Base-by-base conservation (phyloP, 2,888 invertebrate genomes). In the Hoplodrina blanda region DNA sequence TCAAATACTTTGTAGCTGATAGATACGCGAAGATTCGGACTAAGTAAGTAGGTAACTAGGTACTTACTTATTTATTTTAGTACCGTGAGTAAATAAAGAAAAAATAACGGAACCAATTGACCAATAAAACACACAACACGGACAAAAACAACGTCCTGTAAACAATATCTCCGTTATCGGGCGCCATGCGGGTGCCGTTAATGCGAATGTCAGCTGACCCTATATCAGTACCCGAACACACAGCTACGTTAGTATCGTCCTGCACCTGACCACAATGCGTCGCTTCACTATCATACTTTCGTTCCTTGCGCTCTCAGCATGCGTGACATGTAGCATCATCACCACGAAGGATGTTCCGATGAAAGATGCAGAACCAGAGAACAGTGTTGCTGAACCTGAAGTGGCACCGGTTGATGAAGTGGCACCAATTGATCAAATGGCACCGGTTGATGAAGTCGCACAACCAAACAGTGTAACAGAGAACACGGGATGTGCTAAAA, bases 311-410 rank as follows among this genome's bases (percentile, higher is more conserved):
- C 69, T 89, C 63, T 76, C 85, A 37, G 85, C 84, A 57, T 85
- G 79, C 67, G 87, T 86, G 61, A 81, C 84, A 59, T 85, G 91
- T 46, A 91, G 81, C 69, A 62, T 92, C 60, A 87, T 92, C 69
- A 85, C 82, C 66, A 77, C 73, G 2, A 83, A 78, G 52, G 81
- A 84, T 30, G 50, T 73, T 17, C 59, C 69, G 10, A 50, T 76
- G 17, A 60, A 73, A 53, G 71, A 63, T 25, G 60, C 57, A 53
- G 77, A 78, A 46, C 17, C 55, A 61, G 71, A 75, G 8, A 75
- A 69, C 30, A 73, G 49, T 57, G 44, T 69, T 8, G 62, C 53
- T 10, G 25, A 25, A 15, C 70, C 62, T 13, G 49, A 69, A n/a
- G 55, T 41, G 8, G 17, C 33, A 19, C 66, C 65, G 2, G 37